Evolutionary conservation across 2,888 invertebrate species (phyloP).

Genomic region (Drosophila mayaguana): DNA sequence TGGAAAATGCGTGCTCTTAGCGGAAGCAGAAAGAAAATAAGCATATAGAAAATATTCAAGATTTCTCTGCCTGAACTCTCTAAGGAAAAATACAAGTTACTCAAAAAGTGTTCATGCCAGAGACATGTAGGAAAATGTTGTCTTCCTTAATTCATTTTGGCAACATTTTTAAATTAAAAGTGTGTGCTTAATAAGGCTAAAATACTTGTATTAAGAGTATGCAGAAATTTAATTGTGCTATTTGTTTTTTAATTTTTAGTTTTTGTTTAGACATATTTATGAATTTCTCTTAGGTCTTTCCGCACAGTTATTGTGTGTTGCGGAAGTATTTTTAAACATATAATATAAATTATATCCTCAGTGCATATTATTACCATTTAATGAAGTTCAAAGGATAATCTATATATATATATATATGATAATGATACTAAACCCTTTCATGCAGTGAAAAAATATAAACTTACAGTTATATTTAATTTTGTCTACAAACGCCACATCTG

Average conservation of each 20-base stretch:
- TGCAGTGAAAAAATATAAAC: background rate
- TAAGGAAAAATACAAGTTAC: background rate
- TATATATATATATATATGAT: too few species aligned
- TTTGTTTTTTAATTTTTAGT: too few species aligned
- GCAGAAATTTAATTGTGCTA: too few species aligned
- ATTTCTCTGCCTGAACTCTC: background rate
- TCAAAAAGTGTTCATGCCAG: background rate
- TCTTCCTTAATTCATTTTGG: background rate
- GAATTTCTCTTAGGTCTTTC: too few species aligned
- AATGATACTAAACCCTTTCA: background rate
- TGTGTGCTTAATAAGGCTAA: too few species aligned
- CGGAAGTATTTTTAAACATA: background rate
- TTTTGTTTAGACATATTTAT: too few species aligned
- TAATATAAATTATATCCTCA: background rate
- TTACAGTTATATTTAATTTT: background rate
- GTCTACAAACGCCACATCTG: background rate
- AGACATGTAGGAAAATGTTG: background rate
- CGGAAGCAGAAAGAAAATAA: constrained; percentile 2
- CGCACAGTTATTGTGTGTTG: too few species aligned
- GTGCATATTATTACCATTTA: background rate
- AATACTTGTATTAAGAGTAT: too few species aligned
- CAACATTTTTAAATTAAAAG: background rate
- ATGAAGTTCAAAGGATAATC: background rate
- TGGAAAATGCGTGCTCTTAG: background rate
- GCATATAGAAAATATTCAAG: background rate